Conservation (phyloP, 1,140 invertebrate genomes). For the Calephelis nemesis region DNA sequence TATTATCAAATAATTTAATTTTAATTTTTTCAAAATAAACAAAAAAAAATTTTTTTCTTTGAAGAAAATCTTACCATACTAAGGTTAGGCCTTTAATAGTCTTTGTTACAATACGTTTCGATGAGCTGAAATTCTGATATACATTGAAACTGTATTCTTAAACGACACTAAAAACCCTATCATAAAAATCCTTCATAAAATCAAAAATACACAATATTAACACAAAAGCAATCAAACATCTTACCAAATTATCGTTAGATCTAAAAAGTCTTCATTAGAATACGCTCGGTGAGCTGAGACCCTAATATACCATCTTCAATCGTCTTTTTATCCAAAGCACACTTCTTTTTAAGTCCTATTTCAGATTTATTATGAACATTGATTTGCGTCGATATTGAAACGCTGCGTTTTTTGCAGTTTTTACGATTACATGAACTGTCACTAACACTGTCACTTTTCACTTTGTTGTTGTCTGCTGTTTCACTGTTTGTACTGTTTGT, state of each 20-base stretch:
- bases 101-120: no score
- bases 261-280: conserved; percentile 66
- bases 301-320: conserved; percentile 50
- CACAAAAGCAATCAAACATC: background rate
- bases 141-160: no score
- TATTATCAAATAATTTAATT: no score
- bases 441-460: conserved; percentile 29
- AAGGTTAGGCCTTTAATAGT: no score
- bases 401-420: conserved; percentile 59
- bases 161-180: no score
- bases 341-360: conserved; percentile 65
- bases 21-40: no score
- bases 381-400: conserved; percentile 62
- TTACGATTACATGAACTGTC: conserved; percentile 42
- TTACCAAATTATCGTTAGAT: background rate
- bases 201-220: conserved; percentile 11
- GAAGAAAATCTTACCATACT: no score
- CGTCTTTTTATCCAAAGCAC: conserved; percentile 55
- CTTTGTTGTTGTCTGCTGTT: conserved; percentile 20
- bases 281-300: conserved; percentile 56
- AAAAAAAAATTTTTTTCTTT: no score
- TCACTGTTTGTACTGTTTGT: conserved; percentile 18
- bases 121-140: no score
- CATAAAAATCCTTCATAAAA: no score
- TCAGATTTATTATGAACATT: conserved; percentile 73